A percentile compares a stretch with the other conserved stretches of the same genome.
phyloP scores from a whole-genome alignment of 2,888 invertebrate genomes.

The Myathropa florea region DNA sequence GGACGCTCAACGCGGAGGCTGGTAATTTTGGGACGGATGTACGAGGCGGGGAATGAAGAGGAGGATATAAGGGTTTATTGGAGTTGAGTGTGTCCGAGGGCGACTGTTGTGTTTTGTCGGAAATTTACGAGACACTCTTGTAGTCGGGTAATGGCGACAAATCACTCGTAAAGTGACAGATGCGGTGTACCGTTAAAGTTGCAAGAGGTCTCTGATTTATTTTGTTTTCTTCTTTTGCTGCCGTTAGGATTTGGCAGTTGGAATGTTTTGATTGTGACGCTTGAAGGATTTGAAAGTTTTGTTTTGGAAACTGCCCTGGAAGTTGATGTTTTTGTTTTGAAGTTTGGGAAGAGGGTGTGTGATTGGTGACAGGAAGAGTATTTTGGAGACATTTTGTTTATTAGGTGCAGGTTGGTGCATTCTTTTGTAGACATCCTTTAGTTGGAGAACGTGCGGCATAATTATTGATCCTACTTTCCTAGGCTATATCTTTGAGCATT shows the following conservation, averaged over 20 bases:
- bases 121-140: not conserved
- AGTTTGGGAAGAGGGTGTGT: not conserved
- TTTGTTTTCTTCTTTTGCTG: not conserved
- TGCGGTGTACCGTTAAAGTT: not conserved
- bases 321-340: not conserved
- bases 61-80: not conserved
- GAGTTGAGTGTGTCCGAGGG: not conserved
- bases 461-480: too few relatives aligned
- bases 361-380: not conserved
- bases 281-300: not conserved
- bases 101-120: not conserved
- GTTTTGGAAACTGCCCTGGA: not conserved
- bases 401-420: too few relatives aligned
- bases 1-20: not conserved
- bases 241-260: not conserved
- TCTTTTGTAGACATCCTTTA: too few relatives aligned
- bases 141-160: not conserved
- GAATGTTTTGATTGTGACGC: not conserved
- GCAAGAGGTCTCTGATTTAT: not conserved
- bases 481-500: too few relatives aligned
- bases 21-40: not conserved
- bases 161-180: slow-evolving; percentile 1
- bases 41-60: not conserved
- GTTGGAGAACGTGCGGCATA: too few relatives aligned
- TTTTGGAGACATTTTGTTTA: too few relatives aligned